phyloP scores from a whole-genome alignment of 2,113 vertebrate species.

The Castor canadensis region DNA sequence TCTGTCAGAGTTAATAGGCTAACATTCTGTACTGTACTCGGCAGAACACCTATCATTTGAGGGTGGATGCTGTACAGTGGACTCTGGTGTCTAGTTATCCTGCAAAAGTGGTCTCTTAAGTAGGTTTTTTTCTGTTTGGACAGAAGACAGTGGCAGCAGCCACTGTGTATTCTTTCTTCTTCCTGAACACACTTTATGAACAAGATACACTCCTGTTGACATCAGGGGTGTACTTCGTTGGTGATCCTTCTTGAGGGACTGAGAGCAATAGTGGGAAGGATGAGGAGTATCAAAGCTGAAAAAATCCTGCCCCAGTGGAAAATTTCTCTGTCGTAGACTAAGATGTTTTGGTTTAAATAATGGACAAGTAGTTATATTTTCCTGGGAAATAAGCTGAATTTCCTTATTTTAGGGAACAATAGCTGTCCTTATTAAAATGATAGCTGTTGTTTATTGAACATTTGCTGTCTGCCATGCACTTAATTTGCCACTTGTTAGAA shows the following conservation, averaged over 20 bases:
- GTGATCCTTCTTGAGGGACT: not conserved
- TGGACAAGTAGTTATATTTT: not conserved
- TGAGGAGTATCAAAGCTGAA: not conserved
- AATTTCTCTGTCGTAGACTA: not conserved
- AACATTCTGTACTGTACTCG: not conserved
- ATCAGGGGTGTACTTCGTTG: not conserved
- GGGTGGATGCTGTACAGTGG: not conserved
- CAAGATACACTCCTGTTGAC: not conserved
- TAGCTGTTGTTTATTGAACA: not conserved
- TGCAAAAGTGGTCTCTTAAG: not conserved
- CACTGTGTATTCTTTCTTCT: not conserved
- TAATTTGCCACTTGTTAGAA: not conserved
- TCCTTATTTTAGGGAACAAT: slow-evolving; percentile 22
- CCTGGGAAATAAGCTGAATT: slow-evolving; percentile 9
- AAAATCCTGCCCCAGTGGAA: not conserved
- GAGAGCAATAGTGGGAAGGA: not conserved
- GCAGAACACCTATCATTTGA: not conserved
- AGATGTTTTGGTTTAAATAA: not conserved
- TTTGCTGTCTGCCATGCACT: not conserved
- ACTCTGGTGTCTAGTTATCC: not conserved
- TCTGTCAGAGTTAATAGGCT: not conserved
- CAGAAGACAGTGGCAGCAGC: not conserved
- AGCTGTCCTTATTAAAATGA: not conserved
- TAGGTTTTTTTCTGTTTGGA: not conserved
- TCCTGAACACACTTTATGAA: not conserved